phyloP scores from a whole-genome alignment of 1,140 invertebrate genomes.

The Danaus plexippus region DNA sequence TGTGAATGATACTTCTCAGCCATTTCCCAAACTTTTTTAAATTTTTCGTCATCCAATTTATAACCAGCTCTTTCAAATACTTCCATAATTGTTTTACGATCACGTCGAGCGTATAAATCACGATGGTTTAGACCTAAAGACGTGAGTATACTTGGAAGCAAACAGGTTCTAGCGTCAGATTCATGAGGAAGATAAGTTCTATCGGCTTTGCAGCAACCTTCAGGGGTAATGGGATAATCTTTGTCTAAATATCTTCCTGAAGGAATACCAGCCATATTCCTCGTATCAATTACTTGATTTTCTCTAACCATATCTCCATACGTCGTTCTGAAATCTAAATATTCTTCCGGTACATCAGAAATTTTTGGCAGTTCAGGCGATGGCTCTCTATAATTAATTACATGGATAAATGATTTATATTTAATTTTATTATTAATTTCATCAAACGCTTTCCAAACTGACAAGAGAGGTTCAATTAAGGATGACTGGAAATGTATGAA shows the following conservation, averaged over 20 bases:
- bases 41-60: conserved; percentile 43
- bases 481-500: conserved; percentile 46
- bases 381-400: conserved; percentile 49
- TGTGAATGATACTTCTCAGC: conserved; percentile 51
- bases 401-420: conserved; percentile 48
- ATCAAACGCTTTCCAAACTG: conserved; percentile 49
- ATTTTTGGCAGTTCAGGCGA: conserved; percentile 47
- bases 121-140: conserved; percentile 44
- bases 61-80: conserved; percentile 52
- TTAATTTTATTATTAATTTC: conserved; percentile 32
- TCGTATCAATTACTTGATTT: conserved; percentile 24
- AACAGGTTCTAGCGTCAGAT: conserved; percentile 43
- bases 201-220: conserved; percentile 36
- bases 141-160: conserved; percentile 47
- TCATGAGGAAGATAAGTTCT: conserved; percentile 45
- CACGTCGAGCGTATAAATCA: conserved; percentile 52
- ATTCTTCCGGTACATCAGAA: conserved; percentile 34
- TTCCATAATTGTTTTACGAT: conserved; percentile 31
- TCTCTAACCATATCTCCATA: conserved; percentile 52
- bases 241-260: conserved; percentile 56
- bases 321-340: conserved; percentile 46
- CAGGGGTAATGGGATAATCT: conserved; percentile 44
- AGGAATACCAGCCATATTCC: conserved; percentile 40
- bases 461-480: conserved; percentile 47
- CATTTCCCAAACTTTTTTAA: conserved; percentile 41